Percentiles rank a stretch among this genome's conserved stretches.
phyloP scores from a whole-genome alignment of 2,113 vertebrate species.

The Mesocricetus auratus region DNA sequence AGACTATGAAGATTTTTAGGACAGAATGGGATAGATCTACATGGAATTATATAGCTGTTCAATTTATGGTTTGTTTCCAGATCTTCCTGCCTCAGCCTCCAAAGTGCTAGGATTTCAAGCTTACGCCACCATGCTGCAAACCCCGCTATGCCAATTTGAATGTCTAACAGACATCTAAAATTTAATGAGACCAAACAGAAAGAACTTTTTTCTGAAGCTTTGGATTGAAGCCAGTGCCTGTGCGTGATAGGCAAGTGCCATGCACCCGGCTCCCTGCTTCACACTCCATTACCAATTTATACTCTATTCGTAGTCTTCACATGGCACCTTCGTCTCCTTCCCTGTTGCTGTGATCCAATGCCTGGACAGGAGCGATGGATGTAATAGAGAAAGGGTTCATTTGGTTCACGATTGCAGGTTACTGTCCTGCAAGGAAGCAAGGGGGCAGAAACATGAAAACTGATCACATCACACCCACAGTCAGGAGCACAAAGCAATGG shows the following conservation, averaged over 20 bases:
- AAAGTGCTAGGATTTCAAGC: not conserved
- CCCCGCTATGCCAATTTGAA: not conserved
- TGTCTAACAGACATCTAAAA: not conserved
- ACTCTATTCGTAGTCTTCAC: not conserved
- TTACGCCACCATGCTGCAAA: not conserved
- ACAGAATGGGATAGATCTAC: not conserved
- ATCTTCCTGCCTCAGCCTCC: not conserved
- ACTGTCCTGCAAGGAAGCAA: not conserved
- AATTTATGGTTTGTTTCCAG: not conserved
- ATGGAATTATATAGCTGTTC: not conserved
- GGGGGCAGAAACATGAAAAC: not conserved
- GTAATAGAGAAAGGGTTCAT: not conserved
- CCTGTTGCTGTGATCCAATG: not conserved
- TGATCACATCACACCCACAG: not conserved
- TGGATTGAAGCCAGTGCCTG: not conserved
- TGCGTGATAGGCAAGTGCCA: not conserved
- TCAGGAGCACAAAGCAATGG: not conserved
- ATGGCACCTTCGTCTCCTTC: not conserved
- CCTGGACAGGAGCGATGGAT: not conserved
- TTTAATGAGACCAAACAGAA: not conserved
- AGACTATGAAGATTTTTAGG: conserved; percentile 30
- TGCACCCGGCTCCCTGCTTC: not conserved
- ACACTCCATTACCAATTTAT: not conserved
- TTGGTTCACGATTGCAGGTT: not conserved
- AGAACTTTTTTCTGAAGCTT: not conserved